phyloP scores from a whole-genome alignment of 2,113 vertebrate species.

The Heterotis niloticus region DNA sequence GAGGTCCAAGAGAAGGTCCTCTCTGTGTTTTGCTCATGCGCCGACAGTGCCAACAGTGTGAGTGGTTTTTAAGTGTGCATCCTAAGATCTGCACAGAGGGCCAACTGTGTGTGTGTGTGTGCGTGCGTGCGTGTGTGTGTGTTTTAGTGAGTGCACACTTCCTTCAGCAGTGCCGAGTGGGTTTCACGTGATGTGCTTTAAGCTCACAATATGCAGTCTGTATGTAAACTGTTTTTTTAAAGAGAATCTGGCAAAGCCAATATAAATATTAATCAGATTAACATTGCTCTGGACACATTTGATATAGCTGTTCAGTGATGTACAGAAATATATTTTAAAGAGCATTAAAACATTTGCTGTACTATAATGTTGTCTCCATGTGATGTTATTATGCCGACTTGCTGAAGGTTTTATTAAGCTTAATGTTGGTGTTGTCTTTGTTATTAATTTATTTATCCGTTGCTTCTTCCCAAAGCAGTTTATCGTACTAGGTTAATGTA shows the following conservation, averaged over 20 bases:
- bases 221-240: slow-evolving; percentile 17
- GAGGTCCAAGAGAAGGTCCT: slow-evolving; percentile 14
- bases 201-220: slow-evolving; percentile 26
- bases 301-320: slow-evolving; percentile 46
- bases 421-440: too few species aligned
- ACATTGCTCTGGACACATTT: slow-evolving; percentile 43
- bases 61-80: slow-evolving; percentile 24
- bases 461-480: too few species aligned
- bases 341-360: slow-evolving; percentile 40
- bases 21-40: slow-evolving; percentile 50
- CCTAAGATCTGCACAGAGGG: neutral
- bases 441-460: too few species aligned
- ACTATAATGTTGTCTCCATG: slow-evolving; percentile 12
- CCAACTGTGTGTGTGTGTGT: slow-evolving; percentile 5
- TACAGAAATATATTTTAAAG: slow-evolving; percentile 70
- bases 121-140: slow-evolving; percentile 14
- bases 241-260: slow-evolving; percentile 20
- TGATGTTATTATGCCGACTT: neutral
- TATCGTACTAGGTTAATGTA: too few species aligned
- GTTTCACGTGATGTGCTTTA: slow-evolving; percentile 31
- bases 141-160: slow-evolving; percentile 20
- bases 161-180: slow-evolving; percentile 14
- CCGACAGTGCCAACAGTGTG: slow-evolving; percentile 55
- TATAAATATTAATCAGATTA: slow-evolving; percentile 35
- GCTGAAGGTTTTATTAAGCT: neutral